phyloP scores from a whole-genome alignment of 2,888 invertebrate species.

The Plebejus anna region DNA sequence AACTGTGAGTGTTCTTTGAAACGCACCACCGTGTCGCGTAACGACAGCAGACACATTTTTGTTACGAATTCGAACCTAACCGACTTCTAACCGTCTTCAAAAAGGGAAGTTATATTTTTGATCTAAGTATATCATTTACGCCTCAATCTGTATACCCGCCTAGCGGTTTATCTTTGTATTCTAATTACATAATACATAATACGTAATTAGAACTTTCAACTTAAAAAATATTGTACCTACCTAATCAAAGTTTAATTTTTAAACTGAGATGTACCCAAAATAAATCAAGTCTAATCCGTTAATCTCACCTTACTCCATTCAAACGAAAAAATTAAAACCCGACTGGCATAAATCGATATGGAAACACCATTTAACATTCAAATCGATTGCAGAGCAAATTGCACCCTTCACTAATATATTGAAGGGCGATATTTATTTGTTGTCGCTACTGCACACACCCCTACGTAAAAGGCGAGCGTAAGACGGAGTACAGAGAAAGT shows the following conservation, averaged over 20 bases:
- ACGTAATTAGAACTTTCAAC: not conserved
- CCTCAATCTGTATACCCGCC: too few species aligned
- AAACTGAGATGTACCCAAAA: too few species aligned
- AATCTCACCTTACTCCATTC: not conserved
- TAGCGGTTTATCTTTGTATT: not conserved
- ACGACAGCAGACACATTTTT: conserved; percentile 50
- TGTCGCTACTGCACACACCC: conserved; percentile 64
- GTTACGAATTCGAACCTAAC: too few species aligned
- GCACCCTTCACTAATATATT: conserved; percentile 29
- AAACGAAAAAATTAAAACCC: conserved; percentile 11
- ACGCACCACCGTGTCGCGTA: conserved; percentile 60
- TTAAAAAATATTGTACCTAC: not conserved
- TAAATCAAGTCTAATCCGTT: not conserved
- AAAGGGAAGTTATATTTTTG: too few species aligned
- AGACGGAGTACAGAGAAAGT: conserved; percentile 79
- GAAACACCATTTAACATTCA: not conserved
- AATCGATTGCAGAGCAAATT: not conserved
- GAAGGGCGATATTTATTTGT: conserved; percentile 19
- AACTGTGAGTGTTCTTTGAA: conserved; percentile 75
- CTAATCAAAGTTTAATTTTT: not conserved
- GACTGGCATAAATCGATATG: conserved; percentile 1
- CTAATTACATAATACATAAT: not conserved
- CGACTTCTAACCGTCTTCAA: too few species aligned
- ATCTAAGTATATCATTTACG: too few species aligned
- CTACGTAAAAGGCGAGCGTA: conserved; percentile 64